Evolutionary conservation across 64 coral and sea anemone genomes (phyloP), one percentile per base, ranked within the genome.

Genomic region (Platygyra sinensis): DNA sequence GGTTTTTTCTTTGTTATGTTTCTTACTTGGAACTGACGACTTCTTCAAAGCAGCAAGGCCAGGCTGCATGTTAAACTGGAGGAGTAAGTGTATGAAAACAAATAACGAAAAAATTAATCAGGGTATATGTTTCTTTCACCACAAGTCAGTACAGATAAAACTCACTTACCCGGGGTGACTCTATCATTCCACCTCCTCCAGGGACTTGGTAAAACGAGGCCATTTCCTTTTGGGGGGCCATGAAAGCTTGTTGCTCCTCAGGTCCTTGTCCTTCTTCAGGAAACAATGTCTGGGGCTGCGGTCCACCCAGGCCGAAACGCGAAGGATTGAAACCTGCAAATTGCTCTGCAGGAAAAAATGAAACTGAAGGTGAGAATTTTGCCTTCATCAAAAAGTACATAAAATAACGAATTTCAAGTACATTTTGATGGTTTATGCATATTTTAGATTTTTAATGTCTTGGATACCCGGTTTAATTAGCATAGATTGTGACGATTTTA

Each of bases 151-250:
- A 3, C 5, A 39, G 38, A 3, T 39, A 39, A 39, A 39, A 2
- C 42, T 46, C 2, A 28, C 81, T 52, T 72, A 85, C 81, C 31
- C 46, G 65, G 24, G 22, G 65, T 24, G 81, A 50, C 25, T 85
- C 81, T 3, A 69, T 52, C 62, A 85, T 65, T 69, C 38, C 81
- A 50, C 62, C 38, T 49, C 24, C 61, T 28, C 19, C 19, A 38
- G 81, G 81, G 32, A 85, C 19, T 72, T 85, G 81, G 38, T 67
- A 51, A 72, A 85, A 85, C 63, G 81, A 85, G 0, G 81, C 81
- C 33, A 85, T 71, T 63, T 72, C 81, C 11, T 42, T 30, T 31
- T 72, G 81, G 33, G 81, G 81, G 17, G 22, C 39, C 36, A 63
- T 71, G 63, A 27, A 52, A 85, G 32, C 22, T 46, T 24, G 33